Base-by-base conservation (phyloP, 2,888 invertebrate genomes). In the Parnassius mnemosyne region DNA sequence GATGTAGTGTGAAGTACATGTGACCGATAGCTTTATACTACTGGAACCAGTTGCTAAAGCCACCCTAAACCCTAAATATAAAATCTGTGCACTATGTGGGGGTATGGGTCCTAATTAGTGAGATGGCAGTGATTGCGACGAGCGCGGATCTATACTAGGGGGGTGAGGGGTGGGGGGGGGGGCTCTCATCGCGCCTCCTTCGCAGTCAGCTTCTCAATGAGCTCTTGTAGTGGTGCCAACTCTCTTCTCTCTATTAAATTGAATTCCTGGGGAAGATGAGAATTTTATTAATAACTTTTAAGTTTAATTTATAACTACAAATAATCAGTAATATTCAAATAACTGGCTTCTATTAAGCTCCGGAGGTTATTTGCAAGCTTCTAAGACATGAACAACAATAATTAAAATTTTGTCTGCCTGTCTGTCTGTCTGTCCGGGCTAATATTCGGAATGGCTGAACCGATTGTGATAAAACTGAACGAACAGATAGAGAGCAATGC, bases 161-260 rank as follows among this genome's bases (percentile, higher is more conserved):
- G 20, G 20, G 3, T 25, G 41, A 43, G 44, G 47, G 50, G 25
- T 3, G 20, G 20, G 20, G 3, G 25, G 41, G 46, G 44, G 47
- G 50, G 25, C 3, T 63, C 93, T 94, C 95, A 96, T 94, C 96
- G 95, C 74, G 95, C 94, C 80, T 97, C 97, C 92, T 97, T 97
- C 72, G 97, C 96, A 55, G 97, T 97, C 77, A 98, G 92, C 91
- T 97, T 97, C 84, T 99, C 98, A 88, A 99, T 99, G 73, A 99
- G 94, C 89, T 99, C 99, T 87, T 99, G 98, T 70, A 99, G 93
- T 60, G 99, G 99, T 69, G 98, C 98, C 87, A 99, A 92, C 92
- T 99, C 99, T 80, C 98, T 94, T 77, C 97, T 94, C 85, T 99
- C 99, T 83, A 99, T 99, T 80, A 99, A 93, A 91, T 95, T 96